Evolutionary conservation across 2,888 invertebrate species (phyloP), one percentile per base, ranked within the genome.

Genomic region (Zygogramma bicolorata): DNA sequence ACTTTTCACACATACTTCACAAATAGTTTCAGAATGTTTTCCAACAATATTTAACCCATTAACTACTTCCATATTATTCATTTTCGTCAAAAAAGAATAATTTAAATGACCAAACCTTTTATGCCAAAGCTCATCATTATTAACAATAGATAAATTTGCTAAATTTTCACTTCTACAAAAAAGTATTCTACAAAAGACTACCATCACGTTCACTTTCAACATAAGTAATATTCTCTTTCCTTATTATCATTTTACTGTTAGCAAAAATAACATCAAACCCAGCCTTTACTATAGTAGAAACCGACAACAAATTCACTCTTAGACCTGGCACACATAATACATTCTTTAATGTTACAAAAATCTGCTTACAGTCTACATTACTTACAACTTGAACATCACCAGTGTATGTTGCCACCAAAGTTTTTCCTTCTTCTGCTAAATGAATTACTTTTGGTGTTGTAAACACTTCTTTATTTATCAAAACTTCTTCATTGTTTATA

Each of bases 371-470:
- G 46, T 59, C 68, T 29, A 70, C 68, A 42, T 38, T 25, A 42
- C 65, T 70, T 29, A 61, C n/a, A n/a, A 70, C 65, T 57, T 73
- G 18, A 8, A 73, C 29, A 46, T 75, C 71, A 31, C 68, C 70
- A 18, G 20, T n/a, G 65, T 71, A 68, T 0, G 68, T 65, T 34
- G 75, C 75, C 15, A 25, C 34, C 68, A 75, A 73, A 22, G 49
- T 49, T 27, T 75, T 71, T n/a, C 75, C 73, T 53, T 71, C 46
- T 62, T 75, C 66, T 38, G 71, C 75, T 27, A 75, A 25, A 29
- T 75, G 74, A 13, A 74, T 68, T 63, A 13, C 7, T 60, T 38
- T 75, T 27, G 65, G 72, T 68, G 62, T 59, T 22, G 31, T 25
- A 31, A 74, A 74, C 5, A 46, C 18, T 29, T 40, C 29, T 38